Conservation (phyloP, 2,888 invertebrate species). For the Troides helena region DNA sequence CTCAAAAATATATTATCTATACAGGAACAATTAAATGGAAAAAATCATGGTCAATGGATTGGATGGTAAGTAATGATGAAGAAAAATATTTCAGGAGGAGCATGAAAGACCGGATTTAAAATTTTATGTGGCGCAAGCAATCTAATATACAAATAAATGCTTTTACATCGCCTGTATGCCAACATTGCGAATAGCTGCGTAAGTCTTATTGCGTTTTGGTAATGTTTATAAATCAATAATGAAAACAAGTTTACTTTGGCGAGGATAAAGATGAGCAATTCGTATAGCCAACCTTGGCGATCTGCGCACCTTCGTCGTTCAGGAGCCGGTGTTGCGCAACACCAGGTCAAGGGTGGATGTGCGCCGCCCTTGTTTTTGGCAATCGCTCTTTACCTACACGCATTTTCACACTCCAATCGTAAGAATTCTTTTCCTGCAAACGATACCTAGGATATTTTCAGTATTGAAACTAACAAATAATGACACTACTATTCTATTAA, state of each 20-base stretch:
- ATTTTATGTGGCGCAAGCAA: background rate
- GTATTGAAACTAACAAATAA: background rate
- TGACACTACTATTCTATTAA: background rate
- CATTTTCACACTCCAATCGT: conserved; percentile 46
- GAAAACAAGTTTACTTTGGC: conserved; percentile 49
- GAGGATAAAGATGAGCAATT: conserved; percentile 63
- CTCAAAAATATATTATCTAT: background rate
- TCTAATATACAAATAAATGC: conserved; percentile 16
- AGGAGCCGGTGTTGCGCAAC: conserved; percentile 61
- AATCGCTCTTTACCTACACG: conserved; percentile 55
- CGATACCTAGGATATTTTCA: background rate
- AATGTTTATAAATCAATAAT: conserved; percentile 39
- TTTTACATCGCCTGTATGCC: conserved; percentile 4
- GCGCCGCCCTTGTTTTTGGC: conserved; percentile 68
- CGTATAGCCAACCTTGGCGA: conserved; percentile 52
- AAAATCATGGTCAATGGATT: too few species aligned
- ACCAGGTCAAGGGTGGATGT: conserved; percentile 70
- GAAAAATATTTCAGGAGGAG: conserved; percentile 13
- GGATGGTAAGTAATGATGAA: background rate
- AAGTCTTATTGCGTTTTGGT: conserved; percentile 19
- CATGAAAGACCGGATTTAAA: background rate
- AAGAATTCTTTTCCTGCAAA: conserved; percentile 35
- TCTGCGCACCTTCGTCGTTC: conserved; percentile 51
- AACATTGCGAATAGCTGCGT: conserved; percentile 12
- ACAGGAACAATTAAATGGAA: background rate